Evolutionary conservation across 2,797 vertebrate species (phyloP), one percentile per base, ranked within the genome.

Genomic region (Limnodromus scolopaceus): DNA sequence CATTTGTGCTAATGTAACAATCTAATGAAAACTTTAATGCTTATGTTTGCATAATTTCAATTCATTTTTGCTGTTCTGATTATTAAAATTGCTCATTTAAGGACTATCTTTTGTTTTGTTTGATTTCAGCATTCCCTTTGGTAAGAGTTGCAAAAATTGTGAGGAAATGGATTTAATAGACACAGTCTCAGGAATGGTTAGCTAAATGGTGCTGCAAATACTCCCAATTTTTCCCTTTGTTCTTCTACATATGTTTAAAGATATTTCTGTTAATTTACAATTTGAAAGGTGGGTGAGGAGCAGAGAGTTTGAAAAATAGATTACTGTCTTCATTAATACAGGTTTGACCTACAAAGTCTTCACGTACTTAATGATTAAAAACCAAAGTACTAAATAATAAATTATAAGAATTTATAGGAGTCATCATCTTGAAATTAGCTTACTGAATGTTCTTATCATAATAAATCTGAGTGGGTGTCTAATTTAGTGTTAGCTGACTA

Each of bases 331-430:
- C 98, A 98, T 98, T 98, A 98, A 98, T 98, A 98, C 98, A 98
- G 98, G 97, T 98, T 98, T 98, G 98, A 99, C 98, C 98, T 98
- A 98, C 98, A 99, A 99, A 99, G 98, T 98, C 99, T 98, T 98
- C 98, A 98, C 97, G 98, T 99, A 98, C 98, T 98, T 98, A 98
- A 98, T 98, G 98, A 98, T 99, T 98, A 98, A 98, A 98, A 99
- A 97, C 98, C 98, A 98, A 98, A 99, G 98, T 98, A 94, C 98
- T 98, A 98, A 98, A 98, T 99, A 98, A 98, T 99, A 98, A 98
- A 99, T 99, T 99, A 99, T 98, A 98, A 98, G 98, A 98, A 98
- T 98, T 98, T 98, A 98, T 98, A 98, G 98, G 98, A 98, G 98
- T 98, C 98, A 98, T 98, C 98, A 98, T 99, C 97, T 98, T 98